Percentiles rank a stretch among this genome's conserved stretches.
These are phyloP conservation scores for Sphaerophoria taeniata DNA, from an alignment of 2,888 invertebrate species.

Conservation along the genomic window DNA sequence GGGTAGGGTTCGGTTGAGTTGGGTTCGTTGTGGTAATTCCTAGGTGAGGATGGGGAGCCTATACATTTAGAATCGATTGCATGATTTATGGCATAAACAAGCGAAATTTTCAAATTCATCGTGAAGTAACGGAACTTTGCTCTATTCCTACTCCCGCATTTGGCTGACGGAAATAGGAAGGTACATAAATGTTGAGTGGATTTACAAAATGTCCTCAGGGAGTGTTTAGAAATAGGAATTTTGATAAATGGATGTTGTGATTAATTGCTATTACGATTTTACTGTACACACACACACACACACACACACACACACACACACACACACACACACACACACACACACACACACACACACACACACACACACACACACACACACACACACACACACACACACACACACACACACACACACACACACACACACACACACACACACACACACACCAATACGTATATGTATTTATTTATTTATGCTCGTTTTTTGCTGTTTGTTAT, in stretches of 20 bases:
- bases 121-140: slow-evolving; percentile 37
- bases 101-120: slow-evolving; percentile 63
- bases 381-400: too few species aligned
- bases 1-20: not conserved
- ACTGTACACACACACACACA: not conserved
- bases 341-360: too few species aligned
- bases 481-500: not conserved
- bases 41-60: slow-evolving; percentile 8
- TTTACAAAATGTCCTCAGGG: slow-evolving; percentile 31
- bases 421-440: too few species aligned
- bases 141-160: not conserved
- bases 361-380: too few species aligned
- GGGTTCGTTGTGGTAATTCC: not conserved
- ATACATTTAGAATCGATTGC: slow-evolving; percentile 63
- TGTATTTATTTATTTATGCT: not conserved
- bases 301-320: too few species aligned
- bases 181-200: slow-evolving; percentile 1
- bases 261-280: slow-evolving; percentile 64
- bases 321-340: too few species aligned
- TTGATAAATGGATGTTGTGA: slow-evolving; percentile 72
- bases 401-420: too few species aligned
- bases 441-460: too few species aligned
- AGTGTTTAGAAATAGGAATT: slow-evolving; percentile 42
- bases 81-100: slow-evolving; percentile 68
- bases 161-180: not conserved